Evolutionary conservation across 2,888 invertebrate genomes (phyloP).

Genomic region (Melikaiella ostensackeni): DNA sequence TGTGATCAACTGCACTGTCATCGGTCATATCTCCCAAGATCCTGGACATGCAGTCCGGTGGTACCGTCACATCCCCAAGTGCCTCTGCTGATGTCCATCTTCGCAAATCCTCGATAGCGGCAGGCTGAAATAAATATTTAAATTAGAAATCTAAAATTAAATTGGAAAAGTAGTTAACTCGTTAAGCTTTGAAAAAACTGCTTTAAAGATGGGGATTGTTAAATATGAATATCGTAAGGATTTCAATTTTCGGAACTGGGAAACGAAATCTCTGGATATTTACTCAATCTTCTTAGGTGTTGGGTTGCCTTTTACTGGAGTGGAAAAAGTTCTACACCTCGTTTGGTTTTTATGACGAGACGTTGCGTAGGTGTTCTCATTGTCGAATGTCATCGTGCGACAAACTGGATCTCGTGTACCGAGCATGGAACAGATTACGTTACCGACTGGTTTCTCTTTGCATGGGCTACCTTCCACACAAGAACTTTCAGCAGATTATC

Average conservation of each 20-base stretch:
- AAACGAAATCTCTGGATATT: neutral
- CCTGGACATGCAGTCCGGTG: slow-evolving; percentile 87
- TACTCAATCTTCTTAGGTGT: slow-evolving; percentile 37
- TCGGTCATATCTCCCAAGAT: slow-evolving; percentile 81
- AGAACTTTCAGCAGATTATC: slow-evolving; percentile 14
- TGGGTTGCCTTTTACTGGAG: slow-evolving; percentile 58
- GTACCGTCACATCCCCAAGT: slow-evolving; percentile 88
- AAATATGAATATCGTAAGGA: neutral
- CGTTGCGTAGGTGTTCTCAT: slow-evolving; percentile 64
- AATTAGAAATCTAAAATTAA: neutral
- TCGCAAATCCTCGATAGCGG: slow-evolving; percentile 87
- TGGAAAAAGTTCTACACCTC: slow-evolving; percentile 59
- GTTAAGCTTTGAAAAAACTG: no score
- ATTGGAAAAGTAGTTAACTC: neutral
- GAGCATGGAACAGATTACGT: slow-evolving; percentile 66
- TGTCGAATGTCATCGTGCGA: slow-evolving; percentile 65
- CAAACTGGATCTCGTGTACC: slow-evolving; percentile 66
- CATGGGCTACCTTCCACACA: slow-evolving; percentile 19
- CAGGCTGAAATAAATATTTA: slow-evolving; percentile 81
- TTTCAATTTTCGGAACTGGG: neutral
- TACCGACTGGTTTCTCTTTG: slow-evolving; percentile 60
- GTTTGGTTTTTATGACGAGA: slow-evolving; percentile 54
- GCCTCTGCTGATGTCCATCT: slow-evolving; percentile 92
- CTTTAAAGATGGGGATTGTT: neutral
- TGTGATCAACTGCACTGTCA: slow-evolving; percentile 87